A percentile compares a stretch with the other conserved stretches of the same genome.
These are phyloP conservation scores for Himalopsyche anomala DNA, from an alignment of 2,888 invertebrate species.

Conservation along the genomic window DNA sequence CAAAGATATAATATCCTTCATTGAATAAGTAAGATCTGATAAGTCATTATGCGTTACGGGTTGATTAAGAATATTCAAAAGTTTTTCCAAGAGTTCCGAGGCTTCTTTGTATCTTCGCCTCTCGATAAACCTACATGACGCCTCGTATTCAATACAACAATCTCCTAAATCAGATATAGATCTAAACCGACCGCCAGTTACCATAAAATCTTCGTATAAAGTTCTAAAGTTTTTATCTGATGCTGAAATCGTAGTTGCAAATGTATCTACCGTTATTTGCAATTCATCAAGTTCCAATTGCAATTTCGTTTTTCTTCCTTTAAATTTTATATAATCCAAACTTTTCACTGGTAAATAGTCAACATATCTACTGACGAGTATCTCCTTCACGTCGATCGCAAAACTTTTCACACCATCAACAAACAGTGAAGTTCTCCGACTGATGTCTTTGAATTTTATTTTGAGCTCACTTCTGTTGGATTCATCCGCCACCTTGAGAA, in stretches of 20 bases:
- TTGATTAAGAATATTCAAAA: constrained; percentile 52
- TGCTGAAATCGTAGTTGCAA: constrained; percentile 47
- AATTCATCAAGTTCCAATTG: constrained; percentile 55
- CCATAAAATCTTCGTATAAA: constrained; percentile 54
- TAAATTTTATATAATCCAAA: constrained; percentile 58
- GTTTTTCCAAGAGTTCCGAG: constrained; percentile 52
- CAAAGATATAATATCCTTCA: constrained; percentile 55
- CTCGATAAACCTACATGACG: constrained; percentile 55
- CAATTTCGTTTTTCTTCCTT: constrained; percentile 53
- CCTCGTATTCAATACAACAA: constrained; percentile 55
- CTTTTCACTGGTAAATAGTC: constrained; percentile 58
- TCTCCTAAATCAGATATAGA: constrained; percentile 53
- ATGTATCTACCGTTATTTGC: constrained; percentile 48
- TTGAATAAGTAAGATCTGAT: constrained; percentile 43
- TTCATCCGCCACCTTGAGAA: constrained; percentile 72
- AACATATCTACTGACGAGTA: constrained; percentile 57
- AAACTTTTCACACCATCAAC: constrained; percentile 60
- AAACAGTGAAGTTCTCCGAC: constrained; percentile 49
- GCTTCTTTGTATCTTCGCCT: constrained; percentile 57
- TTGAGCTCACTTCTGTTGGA: constrained; percentile 70
- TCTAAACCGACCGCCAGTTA: constrained; percentile 52
- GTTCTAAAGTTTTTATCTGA: constrained; percentile 51
- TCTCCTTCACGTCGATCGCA: constrained; percentile 57
- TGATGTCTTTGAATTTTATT: constrained; percentile 70
- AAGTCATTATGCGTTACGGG: constrained; percentile 44